Conservation (phyloP, 2,797 vertebrate species). For the Octomys mimax region DNA sequence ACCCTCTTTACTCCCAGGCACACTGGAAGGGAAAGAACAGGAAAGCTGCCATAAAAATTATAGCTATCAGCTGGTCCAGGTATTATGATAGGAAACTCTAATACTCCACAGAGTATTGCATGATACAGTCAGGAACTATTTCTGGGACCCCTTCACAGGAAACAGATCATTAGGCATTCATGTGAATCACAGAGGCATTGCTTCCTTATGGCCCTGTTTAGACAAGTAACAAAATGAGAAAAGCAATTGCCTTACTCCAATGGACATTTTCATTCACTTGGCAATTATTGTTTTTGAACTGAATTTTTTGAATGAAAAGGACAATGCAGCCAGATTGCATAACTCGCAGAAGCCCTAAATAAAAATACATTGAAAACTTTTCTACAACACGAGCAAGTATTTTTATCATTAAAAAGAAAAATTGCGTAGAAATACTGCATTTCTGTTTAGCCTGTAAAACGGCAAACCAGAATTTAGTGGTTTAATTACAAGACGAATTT, state of each 20-base stretch:
- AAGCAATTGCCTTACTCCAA: not conserved
- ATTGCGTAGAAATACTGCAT: not conserved
- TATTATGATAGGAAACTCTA: slow-evolving; percentile 5
- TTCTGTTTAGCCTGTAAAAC: slow-evolving; percentile 26
- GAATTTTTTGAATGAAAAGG: not conserved
- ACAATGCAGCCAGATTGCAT: not conserved
- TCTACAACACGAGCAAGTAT: slow-evolving; percentile 9
- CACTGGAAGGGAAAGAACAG: not conserved
- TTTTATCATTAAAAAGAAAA: slow-evolving; percentile 36
- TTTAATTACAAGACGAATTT: slow-evolving; percentile 51
- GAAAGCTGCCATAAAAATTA: slow-evolving; percentile 15
- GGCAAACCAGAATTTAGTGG: slow-evolving; percentile 31
- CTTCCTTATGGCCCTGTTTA: not conserved
- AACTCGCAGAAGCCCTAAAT: not conserved
- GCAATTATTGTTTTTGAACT: not conserved
- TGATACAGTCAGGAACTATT: not conserved
- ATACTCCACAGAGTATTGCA: not conserved
- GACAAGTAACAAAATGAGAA: slow-evolving; percentile 45
- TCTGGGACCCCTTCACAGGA: not conserved
- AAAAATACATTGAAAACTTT: slow-evolving; percentile 31
- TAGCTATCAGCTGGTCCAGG: not conserved
- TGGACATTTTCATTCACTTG: slow-evolving; percentile 12
- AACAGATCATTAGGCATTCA: slow-evolving; percentile 21
- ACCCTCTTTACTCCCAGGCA: not conserved
- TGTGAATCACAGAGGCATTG: not conserved